A percentile compares a stretch with the other conserved stretches of the same genome.
phyloP scores from a whole-genome alignment of 1,140 invertebrate species.

The Sitobion miscanthi region DNA sequence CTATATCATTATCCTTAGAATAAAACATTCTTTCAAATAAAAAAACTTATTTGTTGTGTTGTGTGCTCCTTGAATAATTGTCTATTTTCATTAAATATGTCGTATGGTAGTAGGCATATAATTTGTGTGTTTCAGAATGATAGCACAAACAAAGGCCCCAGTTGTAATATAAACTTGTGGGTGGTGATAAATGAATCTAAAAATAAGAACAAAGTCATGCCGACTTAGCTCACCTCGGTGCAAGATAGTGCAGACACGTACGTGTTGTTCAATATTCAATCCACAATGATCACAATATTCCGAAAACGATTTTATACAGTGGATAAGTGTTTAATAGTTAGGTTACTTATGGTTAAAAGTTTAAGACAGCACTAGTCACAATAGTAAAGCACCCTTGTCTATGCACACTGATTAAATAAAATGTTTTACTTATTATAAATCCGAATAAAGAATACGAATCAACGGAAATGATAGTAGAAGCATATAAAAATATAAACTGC shows the following conservation, averaged over 20 bases:
- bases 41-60: too few relatives aligned
- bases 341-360: neutral
- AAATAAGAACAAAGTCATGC: neutral
- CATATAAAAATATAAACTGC: neutral
- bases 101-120: too few relatives aligned
- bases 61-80: too few relatives aligned
- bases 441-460: neutral
- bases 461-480: neutral
- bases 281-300: neutral
- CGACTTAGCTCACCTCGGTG: neutral
- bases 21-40: too few relatives aligned
- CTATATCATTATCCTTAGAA: too few relatives aligned
- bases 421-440: neutral
- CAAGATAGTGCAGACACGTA: neutral
- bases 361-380: neutral
- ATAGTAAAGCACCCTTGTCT: neutral
- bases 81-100: too few relatives aligned
- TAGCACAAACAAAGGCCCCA: too few relatives aligned
- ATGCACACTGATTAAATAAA: neutral
- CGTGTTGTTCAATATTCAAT: neutral
- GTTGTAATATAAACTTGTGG: too few relatives aligned
- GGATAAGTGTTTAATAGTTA: neutral
- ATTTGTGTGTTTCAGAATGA: too few relatives aligned
- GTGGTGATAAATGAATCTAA: neutral
- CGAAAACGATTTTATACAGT: neutral